Percentiles rank a stretch among this genome's conserved stretches.
Conservation (phyloP, 2,888 invertebrate species). For the Diogma glabrata region DNA sequence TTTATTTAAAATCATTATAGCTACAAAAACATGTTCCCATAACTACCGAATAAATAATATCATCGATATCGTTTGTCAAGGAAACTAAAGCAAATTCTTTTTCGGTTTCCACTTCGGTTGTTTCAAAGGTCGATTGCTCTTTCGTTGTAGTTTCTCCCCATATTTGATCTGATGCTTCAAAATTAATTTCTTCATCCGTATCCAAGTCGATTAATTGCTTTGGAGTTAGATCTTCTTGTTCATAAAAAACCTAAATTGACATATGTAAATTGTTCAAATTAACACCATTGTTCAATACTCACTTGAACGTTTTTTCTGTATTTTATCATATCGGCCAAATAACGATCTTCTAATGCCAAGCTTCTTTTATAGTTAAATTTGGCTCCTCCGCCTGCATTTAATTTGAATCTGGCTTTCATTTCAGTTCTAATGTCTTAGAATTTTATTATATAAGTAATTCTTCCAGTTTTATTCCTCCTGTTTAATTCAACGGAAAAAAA, state of each 20-base stretch:
- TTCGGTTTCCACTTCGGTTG: background rate
- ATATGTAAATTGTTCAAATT: background rate
- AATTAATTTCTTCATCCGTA: constrained; percentile 21
- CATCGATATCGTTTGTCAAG: background rate
- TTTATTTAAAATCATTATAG: background rate
- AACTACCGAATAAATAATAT: background rate
- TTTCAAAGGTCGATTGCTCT: background rate
- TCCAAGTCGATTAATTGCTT: constrained; percentile 33
- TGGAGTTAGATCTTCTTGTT: constrained; percentile 37
- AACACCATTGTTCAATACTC: background rate
- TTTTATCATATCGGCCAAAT: background rate
- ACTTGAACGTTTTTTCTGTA: background rate
- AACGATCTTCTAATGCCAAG: background rate
- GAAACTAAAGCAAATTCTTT: background rate
- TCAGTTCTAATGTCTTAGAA: too few species aligned
- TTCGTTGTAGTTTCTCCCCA: background rate
- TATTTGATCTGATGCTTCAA: constrained; percentile 6
- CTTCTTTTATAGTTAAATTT: too few species aligned
- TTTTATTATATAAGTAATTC: too few species aligned
- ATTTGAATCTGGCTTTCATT: too few species aligned
- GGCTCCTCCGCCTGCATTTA: too few species aligned
- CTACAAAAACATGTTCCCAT: background rate
- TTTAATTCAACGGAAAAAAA: too few species aligned
- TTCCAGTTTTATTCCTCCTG: too few species aligned
- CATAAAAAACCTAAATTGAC: too few species aligned